Base-by-base conservation (phyloP, 2,888 invertebrate species). In the Helleia helle region DNA sequence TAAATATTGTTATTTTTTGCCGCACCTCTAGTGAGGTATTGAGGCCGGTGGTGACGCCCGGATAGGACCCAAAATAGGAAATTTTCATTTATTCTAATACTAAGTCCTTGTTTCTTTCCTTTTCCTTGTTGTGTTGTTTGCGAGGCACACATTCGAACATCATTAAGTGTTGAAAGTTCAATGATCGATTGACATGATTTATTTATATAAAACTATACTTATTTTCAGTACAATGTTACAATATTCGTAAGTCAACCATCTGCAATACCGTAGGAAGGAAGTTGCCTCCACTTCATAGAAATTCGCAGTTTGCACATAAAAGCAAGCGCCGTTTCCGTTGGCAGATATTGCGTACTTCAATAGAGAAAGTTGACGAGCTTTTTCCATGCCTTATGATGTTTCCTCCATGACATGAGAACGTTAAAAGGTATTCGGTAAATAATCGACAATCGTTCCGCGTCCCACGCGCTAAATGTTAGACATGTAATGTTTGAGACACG, bases 301-400 rank as follows among this genome's bases (percentile, higher is more conserved):
- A 43, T 40, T 34, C 31, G 26, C 41, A 42, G 42, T 17, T 30
- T 9, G 22, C 8, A 22, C 22, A 22, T 22, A 30, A 34, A 18
- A 22, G 31, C 31, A 11, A 9, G 18, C 22, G 22, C 30, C 4
- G 30, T 18, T 34, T 34, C 34, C 34, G 34, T 34, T 34, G 9
- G 7, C 22, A 22, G 22, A 9, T 5, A 31, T 31, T 31, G 31
- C 38, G 24, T 38, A 41, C 36, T 50, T 57, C 51, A 51, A 58
- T 55, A 55, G 53, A 50, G 59, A 59, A 62, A 62, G 60, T 52
- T 57, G 55, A n/a, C n/a, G n/a, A 49, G 40, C 51, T 53, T 59
- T 52, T 57, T 55, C 55, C 55, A 18, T 31, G 39, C 44, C 28
- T 38, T n/a, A 22, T 34, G 17, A 46, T 36, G 38, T 36, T 39